Conservation (phyloP, 35 echinoderm and acorn worm species). For the Lytechinus variegatus region DNA sequence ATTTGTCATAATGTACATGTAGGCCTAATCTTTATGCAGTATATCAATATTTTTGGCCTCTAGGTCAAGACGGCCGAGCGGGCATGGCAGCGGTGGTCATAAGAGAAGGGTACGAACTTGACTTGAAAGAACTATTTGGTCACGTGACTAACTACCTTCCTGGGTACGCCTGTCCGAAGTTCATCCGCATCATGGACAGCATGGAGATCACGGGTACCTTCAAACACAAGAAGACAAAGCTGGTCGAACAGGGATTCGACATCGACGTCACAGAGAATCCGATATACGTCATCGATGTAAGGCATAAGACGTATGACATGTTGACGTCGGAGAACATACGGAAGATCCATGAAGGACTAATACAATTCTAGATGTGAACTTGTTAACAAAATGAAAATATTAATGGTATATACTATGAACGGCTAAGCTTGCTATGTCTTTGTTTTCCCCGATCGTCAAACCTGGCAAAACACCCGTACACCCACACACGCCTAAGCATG, state of each 20-base stretch:
- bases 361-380: neutral
- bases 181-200: slow-evolving; percentile 65
- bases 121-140: slow-evolving; percentile 55
- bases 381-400: neutral
- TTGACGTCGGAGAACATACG: neutral
- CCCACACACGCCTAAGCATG: no score
- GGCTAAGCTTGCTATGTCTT: no score
- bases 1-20: no score
- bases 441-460: no score
- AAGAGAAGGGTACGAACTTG: slow-evolving; percentile 7
- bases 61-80: slow-evolving; percentile 72
- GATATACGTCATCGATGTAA: slow-evolving; percentile 72
- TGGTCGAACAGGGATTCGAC: slow-evolving; percentile 84
- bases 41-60: no score
- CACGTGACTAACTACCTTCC: slow-evolving; percentile 75
- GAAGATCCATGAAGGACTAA: neutral
- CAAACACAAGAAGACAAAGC: slow-evolving; percentile 74
- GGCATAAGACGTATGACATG: slow-evolving; percentile 60
- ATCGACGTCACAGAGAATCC: slow-evolving; percentile 53
- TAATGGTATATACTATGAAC: no score
- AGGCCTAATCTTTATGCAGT: no score
- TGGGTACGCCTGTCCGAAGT: slow-evolving; percentile 87
- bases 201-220: slow-evolving; percentile 80
- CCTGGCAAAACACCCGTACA: no score
- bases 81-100: slow-evolving; percentile 81